A percentile compares a stretch with the other conserved stretches of the same genome.
Conservation (phyloP, 1,140 invertebrate genomes). For the Pissodes strobi region DNA sequence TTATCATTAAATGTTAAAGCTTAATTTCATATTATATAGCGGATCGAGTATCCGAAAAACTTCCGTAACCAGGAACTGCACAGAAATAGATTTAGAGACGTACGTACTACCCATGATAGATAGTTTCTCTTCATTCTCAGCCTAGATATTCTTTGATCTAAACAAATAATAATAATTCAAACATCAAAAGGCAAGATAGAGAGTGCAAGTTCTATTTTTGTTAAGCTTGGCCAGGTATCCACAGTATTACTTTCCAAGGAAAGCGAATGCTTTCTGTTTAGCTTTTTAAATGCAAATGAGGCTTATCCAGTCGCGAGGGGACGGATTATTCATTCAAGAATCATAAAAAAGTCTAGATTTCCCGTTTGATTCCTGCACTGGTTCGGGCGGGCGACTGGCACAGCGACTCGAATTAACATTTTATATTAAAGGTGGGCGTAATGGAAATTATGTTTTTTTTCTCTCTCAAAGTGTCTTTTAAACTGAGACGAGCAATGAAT, state of each 20-base stretch:
- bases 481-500: constrained; percentile 18
- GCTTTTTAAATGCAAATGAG: constrained; percentile 23
- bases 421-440: constrained; percentile 24
- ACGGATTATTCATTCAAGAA: constrained; percentile 17
- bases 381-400: background rate
- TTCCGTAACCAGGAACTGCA: too few relatives aligned
- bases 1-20: too few relatives aligned
- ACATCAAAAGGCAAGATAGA: too few relatives aligned
- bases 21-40: too few relatives aligned
- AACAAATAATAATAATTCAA: too few relatives aligned
- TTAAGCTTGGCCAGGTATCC: constrained; percentile 12
- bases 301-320: constrained; percentile 8
- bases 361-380: constrained; percentile 16
- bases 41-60: too few relatives aligned
- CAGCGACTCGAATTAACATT: constrained; percentile 15
- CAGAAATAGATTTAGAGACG: too few relatives aligned
- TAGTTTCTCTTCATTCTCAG: too few relatives aligned
- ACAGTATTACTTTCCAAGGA: constrained; percentile 17
- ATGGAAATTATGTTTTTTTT: constrained; percentile 14
- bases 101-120: too few relatives aligned
- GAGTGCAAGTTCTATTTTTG: background rate
- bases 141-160: too few relatives aligned
- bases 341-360: constrained; percentile 25
- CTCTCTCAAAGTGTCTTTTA: constrained; percentile 17
- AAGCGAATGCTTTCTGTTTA: constrained; percentile 13